A percentile compares a stretch with the other conserved stretches of the same genome.
phyloP scores from a whole-genome alignment of 2,113 vertebrate species.

The Axis porcinus region DNA sequence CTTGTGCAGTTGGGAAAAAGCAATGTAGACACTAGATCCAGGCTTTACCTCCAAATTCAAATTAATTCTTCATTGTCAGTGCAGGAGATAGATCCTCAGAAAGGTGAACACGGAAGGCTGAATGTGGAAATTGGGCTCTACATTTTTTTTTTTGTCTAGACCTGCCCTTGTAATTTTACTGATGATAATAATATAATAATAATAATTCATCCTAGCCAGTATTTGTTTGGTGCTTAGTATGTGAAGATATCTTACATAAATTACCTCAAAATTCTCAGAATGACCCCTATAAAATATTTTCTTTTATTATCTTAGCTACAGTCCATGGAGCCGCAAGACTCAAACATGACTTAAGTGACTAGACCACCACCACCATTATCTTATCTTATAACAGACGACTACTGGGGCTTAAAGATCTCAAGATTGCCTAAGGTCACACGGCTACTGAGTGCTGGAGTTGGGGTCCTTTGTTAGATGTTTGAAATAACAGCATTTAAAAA shows the following conservation, averaged over 20 bases:
- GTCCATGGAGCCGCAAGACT: neutral
- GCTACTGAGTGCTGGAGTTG: neutral
- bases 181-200: neutral
- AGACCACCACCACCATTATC: neutral
- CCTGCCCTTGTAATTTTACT: neutral
- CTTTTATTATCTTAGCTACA: neutral
- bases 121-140: neutral
- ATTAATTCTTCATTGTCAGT: neutral
- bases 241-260: neutral
- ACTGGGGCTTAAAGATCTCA: neutral
- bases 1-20: neutral
- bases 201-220: neutral
- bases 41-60: neutral
- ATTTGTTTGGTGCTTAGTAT: neutral
- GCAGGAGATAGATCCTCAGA: neutral
- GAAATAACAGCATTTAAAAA: neutral
- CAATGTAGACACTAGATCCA: neutral
- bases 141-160: neutral
- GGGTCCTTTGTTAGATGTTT: neutral
- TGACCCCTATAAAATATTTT: neutral
- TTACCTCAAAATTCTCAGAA: conserved; percentile 10
- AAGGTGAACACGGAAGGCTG: neutral
- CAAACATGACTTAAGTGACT: neutral
- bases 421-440: neutral
- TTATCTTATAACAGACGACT: neutral